phyloP scores from a whole-genome alignment of 2,888 invertebrate species.

The Aplocera efformata region DNA sequence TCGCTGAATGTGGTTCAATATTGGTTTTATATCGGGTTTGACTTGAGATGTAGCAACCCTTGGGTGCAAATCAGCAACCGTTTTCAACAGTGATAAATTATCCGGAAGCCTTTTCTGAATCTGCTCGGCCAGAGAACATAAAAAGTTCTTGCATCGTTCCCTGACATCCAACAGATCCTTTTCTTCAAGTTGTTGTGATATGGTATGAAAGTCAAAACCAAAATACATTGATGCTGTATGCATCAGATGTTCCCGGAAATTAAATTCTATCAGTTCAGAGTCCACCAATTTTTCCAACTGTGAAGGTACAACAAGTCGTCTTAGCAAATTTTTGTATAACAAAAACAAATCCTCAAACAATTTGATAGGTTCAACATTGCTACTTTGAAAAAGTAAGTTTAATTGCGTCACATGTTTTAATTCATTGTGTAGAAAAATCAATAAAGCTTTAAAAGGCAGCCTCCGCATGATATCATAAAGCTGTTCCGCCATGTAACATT shows the following conservation, averaged over 20 bases:
- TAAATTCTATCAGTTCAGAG: constrained; percentile 27
- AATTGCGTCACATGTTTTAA: constrained; percentile 28
- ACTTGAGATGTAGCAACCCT: constrained; percentile 10
- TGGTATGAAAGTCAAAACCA: constrained; percentile 30
- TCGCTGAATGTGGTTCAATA: constrained; percentile 8
- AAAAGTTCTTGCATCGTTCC: constrained; percentile 22
- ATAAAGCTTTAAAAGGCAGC: constrained; percentile 23
- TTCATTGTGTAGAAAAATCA: constrained; percentile 28
- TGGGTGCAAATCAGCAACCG: constrained; percentile 8
- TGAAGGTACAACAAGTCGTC: constrained; percentile 30
- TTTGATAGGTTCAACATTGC: constrained; percentile 28
- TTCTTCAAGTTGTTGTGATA: constrained; percentile 6
- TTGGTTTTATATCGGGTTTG: constrained; percentile 9
- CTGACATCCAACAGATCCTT: constrained; percentile 9
- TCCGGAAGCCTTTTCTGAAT: constrained; percentile 24
- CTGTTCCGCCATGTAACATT: constrained; percentile 32
- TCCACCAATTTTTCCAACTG: constrained; percentile 30
- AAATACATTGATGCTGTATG: constrained; percentile 32
- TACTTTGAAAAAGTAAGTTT: constrained; percentile 32
- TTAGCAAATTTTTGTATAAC: constrained; percentile 27
- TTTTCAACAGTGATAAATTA: constrained; percentile 11
- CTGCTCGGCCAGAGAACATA: constrained; percentile 20
- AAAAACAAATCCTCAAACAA: constrained; percentile 27
- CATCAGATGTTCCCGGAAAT: constrained; percentile 34
- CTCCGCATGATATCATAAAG: constrained; percentile 29